Conservation (phyloP, 2,888 invertebrate genomes). For the Aphidius colemani region DNA sequence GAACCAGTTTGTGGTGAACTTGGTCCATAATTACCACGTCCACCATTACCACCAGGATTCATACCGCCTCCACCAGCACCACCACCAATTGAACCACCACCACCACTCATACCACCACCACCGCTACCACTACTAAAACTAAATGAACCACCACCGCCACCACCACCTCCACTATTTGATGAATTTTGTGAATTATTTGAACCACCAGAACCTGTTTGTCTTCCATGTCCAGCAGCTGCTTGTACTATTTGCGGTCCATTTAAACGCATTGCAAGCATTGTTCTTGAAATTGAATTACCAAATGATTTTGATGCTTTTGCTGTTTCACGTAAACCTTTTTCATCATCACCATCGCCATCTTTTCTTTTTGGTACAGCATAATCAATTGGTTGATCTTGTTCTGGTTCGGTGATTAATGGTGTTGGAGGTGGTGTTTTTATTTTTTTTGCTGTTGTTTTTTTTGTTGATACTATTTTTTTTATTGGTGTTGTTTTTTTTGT, state of each 20-base stretch:
- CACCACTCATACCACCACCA: slow-evolving; percentile 63
- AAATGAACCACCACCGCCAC: slow-evolving; percentile 56
- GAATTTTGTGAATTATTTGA: slow-evolving; percentile 39
- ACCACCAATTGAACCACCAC: slow-evolving; percentile 64
- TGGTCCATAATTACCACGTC: slow-evolving; percentile 81
- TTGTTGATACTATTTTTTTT: too few relatives aligned
- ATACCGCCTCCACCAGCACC: slow-evolving; percentile 76
- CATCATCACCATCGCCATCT: slow-evolving; percentile 68
- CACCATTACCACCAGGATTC: slow-evolving; percentile 74
- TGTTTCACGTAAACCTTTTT: slow-evolving; percentile 64
- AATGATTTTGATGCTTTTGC: slow-evolving; percentile 51
- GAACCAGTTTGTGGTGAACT: slow-evolving; percentile 87
- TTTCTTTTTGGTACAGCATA: slow-evolving; percentile 84
- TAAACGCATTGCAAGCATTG: slow-evolving; percentile 53
- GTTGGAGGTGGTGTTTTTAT: too few relatives aligned
- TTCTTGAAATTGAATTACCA: slow-evolving; percentile 55
- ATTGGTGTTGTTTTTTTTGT: too few relatives aligned
- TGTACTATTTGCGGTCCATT: slow-evolving; percentile 52
- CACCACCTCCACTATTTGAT: slow-evolving; percentile 12
- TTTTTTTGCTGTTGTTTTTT: too few relatives aligned
- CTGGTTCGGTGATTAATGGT: slow-evolving; percentile 47
- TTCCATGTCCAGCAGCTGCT: slow-evolving; percentile 78
- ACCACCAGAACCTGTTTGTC: slow-evolving; percentile 65
- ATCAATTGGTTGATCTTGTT: slow-evolving; percentile 85
- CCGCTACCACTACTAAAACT: slow-evolving; percentile 61